Conservation (phyloP, 2,888 invertebrate species). For the Glaucopsyche alexis region DNA sequence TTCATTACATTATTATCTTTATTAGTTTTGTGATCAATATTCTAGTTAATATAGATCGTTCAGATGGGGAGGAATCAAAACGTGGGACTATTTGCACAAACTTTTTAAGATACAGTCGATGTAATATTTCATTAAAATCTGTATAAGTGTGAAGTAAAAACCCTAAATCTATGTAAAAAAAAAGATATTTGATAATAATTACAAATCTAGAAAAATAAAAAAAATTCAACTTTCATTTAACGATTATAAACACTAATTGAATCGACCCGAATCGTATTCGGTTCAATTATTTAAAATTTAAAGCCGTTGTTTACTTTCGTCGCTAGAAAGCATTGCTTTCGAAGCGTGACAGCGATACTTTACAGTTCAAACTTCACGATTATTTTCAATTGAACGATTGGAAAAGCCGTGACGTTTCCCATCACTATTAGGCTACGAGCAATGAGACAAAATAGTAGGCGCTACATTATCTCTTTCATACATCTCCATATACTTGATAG, state of each 20-base stretch:
- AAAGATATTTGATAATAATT: no score
- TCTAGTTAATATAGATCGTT: no score
- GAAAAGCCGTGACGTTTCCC: conserved; percentile 3
- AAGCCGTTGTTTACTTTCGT: conserved; percentile 60
- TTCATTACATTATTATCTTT: no score
- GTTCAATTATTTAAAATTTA: conserved; percentile 43
- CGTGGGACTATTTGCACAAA: no score
- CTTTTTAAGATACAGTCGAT: no score
- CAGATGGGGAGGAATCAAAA: no score
- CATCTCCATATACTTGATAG: neutral
- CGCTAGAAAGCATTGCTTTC: conserved; percentile 68
- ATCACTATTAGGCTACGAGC: neutral
- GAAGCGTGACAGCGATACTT: conserved; percentile 50
- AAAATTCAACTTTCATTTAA: conserved; percentile 1
- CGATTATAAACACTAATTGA: conserved; percentile 24
- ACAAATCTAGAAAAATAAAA: neutral
- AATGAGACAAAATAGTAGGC: neutral
- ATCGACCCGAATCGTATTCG: conserved; percentile 2
- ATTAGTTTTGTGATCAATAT: no score
- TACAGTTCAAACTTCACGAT: conserved; percentile 35
- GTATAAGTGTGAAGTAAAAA: no score
- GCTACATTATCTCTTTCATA: neutral
- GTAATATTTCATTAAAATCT: no score
- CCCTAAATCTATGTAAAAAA: no score
- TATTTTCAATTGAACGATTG: conserved; percentile 30